Evolutionary conservation across 2,888 invertebrate species (phyloP), one percentile per base, ranked within the genome.

Genomic region (Polyommatus iphigenia): DNA sequence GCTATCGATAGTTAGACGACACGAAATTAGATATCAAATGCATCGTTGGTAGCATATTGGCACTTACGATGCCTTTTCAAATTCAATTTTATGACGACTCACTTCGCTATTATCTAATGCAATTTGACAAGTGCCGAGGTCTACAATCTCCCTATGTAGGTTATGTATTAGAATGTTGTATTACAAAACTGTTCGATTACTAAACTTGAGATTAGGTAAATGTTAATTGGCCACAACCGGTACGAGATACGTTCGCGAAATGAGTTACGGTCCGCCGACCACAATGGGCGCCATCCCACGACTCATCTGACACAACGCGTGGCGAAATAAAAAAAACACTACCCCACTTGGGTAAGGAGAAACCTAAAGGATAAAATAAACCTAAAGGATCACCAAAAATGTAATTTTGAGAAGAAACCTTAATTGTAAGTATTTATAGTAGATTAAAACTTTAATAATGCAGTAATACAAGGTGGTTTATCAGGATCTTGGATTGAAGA

Each of bases 211-310:
- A 46, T 73, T 73, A 46, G 73, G 46, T 73, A 73, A 73, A 73
- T 73, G 46, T 73, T 73, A 73, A 73, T 73, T 46, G 73, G 15
- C 46, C 20, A 15, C 50, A 50, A 20, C 73, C 73, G 73, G 41
- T 46, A 24, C 73, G 13, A 73, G 50, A 73, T 41, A 46, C 46
- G 20, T 73, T 46, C 73, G 73, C 41, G 15, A 73, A 71, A 71
- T 71, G 18, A 72, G 79, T 79, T 80, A 67, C 67, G 81, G 81
- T 79, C 81, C 80, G 72, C 81, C 79, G 82, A 81, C 79, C 67
- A 67, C 67, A 67, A 67, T 67, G 67, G 18, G 6, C 24, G 24
- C 67, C 67, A 67, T 67, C 67, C 67, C 67, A 67, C 67, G 67
- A 67, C 67, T 29, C 29, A 67, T 67, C 67, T 29, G 15, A 67